A percentile compares a stretch with the other conserved stretches of the same genome.
Conservation (phyloP, 1,140 invertebrate genomes). For the Triops longicaudatus region DNA sequence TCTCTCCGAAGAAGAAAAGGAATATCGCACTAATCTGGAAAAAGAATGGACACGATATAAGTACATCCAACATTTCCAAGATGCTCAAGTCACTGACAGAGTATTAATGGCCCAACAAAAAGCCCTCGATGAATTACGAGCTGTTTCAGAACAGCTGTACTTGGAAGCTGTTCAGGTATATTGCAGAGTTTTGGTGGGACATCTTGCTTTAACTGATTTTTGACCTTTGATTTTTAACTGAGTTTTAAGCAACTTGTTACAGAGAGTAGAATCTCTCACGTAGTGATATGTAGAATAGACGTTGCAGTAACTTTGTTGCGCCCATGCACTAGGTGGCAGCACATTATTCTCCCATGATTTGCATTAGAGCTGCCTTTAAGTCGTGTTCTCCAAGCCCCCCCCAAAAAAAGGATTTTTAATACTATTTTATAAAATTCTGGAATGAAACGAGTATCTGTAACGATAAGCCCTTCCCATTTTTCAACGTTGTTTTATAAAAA, state of each 20-base stretch:
- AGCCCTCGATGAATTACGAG: slow-evolving; percentile 64
- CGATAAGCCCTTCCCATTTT: neutral
- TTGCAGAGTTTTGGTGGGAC: neutral
- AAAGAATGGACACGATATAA: slow-evolving; percentile 68
- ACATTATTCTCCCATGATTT: too few relatives aligned
- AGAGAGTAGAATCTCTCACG: too few relatives aligned
- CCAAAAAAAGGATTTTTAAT: too few relatives aligned
- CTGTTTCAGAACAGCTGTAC: slow-evolving; percentile 72
- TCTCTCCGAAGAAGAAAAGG: slow-evolving; percentile 44
- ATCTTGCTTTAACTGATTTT: too few relatives aligned
- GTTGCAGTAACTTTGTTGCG: too few relatives aligned
- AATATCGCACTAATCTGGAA: slow-evolving; percentile 47
- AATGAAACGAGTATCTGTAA: neutral
- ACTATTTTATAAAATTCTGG: neutral
- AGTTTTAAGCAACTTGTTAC: too few relatives aligned
- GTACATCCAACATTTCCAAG: slow-evolving; percentile 48
- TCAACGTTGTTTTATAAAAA: neutral
- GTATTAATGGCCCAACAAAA: slow-evolving; percentile 58
- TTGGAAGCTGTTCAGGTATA: slow-evolving; percentile 67
- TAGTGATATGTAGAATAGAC: too few relatives aligned
- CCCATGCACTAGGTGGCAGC: too few relatives aligned
- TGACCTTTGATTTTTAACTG: too few relatives aligned
- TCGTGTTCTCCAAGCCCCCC: too few relatives aligned
- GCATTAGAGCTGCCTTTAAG: too few relatives aligned
- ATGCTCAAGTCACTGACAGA: slow-evolving; percentile 57